A percentile compares a stretch with the other conserved stretches of the same genome.
Evolutionary conservation across 2,113 vertebrate species (phyloP).

Genomic region (Ammodramus savannarum): DNA sequence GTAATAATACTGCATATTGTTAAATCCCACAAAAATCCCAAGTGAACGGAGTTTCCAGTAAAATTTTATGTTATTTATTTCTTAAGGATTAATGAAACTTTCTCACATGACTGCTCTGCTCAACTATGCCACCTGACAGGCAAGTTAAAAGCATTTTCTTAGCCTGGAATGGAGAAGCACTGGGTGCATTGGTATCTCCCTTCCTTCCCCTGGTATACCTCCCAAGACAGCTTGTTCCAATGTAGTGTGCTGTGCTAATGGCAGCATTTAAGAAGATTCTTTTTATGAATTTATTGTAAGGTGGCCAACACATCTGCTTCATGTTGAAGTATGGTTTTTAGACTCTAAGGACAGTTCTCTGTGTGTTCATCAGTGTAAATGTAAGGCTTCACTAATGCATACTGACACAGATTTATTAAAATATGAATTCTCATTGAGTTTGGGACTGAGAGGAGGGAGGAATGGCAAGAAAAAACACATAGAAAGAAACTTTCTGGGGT

Average conservation of each 20-base stretch:
- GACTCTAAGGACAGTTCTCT: background rate
- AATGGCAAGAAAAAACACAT: background rate
- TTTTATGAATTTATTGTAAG: background rate
- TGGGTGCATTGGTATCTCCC: background rate
- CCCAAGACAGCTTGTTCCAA: background rate
- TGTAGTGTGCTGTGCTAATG: background rate
- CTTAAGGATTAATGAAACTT: background rate
- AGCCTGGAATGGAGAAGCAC: background rate
- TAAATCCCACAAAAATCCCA: background rate
- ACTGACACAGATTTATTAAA: background rate
- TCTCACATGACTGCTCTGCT: background rate
- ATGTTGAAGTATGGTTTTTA: background rate
- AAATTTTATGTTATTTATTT: background rate
- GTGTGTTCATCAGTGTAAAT: background rate
- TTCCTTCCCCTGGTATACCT: background rate
- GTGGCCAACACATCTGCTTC: background rate
- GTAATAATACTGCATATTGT: background rate
- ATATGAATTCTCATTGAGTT: background rate
- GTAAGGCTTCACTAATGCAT: background rate
- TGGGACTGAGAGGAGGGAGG: background rate
- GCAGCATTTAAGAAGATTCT: background rate
- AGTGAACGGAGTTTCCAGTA: background rate
- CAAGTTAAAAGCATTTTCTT: background rate
- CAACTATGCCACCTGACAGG: background rate
- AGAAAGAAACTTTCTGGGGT: background rate